Conservation (phyloP, 2,113 vertebrate genomes). For the Motacilla alba region DNA sequence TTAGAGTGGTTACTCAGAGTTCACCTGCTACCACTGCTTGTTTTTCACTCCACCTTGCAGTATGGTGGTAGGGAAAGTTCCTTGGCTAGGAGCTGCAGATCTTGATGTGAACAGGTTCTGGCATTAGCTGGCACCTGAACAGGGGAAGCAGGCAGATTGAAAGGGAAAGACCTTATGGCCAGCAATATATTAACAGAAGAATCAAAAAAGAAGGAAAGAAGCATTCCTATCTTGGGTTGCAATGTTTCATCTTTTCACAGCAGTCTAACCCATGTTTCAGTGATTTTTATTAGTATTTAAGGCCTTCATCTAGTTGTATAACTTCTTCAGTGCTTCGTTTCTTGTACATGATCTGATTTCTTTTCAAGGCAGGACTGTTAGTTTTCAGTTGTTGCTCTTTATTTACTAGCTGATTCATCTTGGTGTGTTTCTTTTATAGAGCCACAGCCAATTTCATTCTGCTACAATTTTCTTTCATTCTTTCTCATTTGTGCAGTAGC, state of each 20-base stretch:
- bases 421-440: not conserved
- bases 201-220: not conserved
- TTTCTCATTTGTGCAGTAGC: not conserved
- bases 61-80: not conserved
- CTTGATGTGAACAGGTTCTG: not conserved
- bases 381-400: conserved; percentile 14
- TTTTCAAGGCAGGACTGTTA: not conserved
- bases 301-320: not conserved
- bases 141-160: not conserved
- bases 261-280: not conserved
- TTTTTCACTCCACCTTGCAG: not conserved
- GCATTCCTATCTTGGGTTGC: not conserved
- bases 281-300: not conserved
- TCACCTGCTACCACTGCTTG: not conserved
- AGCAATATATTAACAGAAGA: not conserved
- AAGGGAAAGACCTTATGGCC: not conserved
- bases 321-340: not conserved
- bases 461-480: conserved; percentile 14
- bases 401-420: conserved; percentile 48
- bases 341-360: not conserved
- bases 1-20: not conserved
- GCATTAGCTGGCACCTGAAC: not conserved
- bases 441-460: not conserved
- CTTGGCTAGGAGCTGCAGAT: not conserved
- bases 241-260: not conserved